Conservation (phyloP, 2,888 invertebrate genomes). For the Drosophila anomelani region DNA sequence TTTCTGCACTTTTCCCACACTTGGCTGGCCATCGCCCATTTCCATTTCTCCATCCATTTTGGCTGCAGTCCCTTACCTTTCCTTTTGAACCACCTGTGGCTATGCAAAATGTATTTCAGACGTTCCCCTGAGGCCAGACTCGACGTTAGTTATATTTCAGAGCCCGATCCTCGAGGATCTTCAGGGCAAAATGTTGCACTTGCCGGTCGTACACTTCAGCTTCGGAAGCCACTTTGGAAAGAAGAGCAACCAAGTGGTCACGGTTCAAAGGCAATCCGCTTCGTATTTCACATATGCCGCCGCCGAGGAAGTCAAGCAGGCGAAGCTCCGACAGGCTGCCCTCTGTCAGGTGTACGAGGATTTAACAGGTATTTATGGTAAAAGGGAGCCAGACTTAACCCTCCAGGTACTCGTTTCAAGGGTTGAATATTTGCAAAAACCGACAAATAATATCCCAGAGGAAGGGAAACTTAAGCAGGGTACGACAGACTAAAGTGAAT, state of each 20-base stretch:
- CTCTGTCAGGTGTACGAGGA: slow-evolving; percentile 74
- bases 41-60: neutral
- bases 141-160: slow-evolving; percentile 61
- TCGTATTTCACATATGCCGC: slow-evolving; percentile 64
- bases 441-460: neutral
- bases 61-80: slow-evolving; percentile 9
- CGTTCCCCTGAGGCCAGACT: slow-evolving; percentile 4
- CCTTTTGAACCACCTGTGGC: slow-evolving; percentile 64
- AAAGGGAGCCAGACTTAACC: slow-evolving; percentile 3
- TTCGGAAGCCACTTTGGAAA: slow-evolving; percentile 30
- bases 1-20: slow-evolving; percentile 45
- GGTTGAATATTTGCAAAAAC: slow-evolving; percentile 19
- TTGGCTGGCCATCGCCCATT: slow-evolving; percentile 25
- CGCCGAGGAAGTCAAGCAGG: slow-evolving; percentile 54
- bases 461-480: slow-evolving; percentile 31
- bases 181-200: slow-evolving; percentile 59
- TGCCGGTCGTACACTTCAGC: slow-evolving; percentile 44
- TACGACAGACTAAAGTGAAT: slow-evolving; percentile 6
- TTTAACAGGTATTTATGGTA: slow-evolving; percentile 66
- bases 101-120: slow-evolving; percentile 42
- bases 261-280: slow-evolving; percentile 61
- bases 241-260: slow-evolving; percentile 54
- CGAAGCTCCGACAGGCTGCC: slow-evolving; percentile 60
- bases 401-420: slow-evolving; percentile 15
- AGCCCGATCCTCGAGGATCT: slow-evolving; percentile 59